Evolutionary conservation across 2,888 invertebrate species (phyloP), one percentile per base, ranked within the genome.

Genomic region (Selenia dentaria): DNA sequence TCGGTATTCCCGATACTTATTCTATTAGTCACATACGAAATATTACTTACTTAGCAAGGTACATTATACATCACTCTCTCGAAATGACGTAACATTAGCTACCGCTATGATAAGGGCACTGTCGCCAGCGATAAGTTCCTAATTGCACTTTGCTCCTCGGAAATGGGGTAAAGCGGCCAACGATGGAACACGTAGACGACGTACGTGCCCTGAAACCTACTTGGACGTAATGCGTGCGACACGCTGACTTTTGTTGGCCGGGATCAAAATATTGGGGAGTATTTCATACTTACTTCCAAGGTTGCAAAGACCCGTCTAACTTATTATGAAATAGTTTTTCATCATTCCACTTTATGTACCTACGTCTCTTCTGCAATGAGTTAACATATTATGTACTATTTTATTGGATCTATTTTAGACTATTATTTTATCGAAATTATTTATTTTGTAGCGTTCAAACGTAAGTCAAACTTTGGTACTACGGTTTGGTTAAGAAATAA

Each of bases 121-220:
- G 74, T 74, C 74, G 72, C 66, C 57, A 62, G 67, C 74, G 78
- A 79, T 82, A 81, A 83, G 77, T 84, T 80, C 75, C 75, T 84
- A 83, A 84, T 83, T 84, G 82, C 78, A 80, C 83, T 82, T 74
- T 73, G 72, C 72, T 77, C 62, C 57, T 62, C 70, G 76, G 81
- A 79, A 81, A 81, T 79, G 72, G 79, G 71, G 69, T 72, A 72
- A 72, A 70, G 70, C 74, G 70, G 68, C 69, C 73, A 69, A 66
- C 67, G 67, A 66, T 56, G 67, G 69, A 62, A 74, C 80, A 79
- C 79, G 79, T 79, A 69, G 37, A 44, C 40, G 40, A 51, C 54
- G 74, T 73, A 84, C 83, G 83, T 84, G 83, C 72, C 64, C 63
- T 70, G 79, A 79, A 82, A 81, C 67, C 67, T 66, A 72, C 73